These are phyloP conservation scores for Epinotia nisella DNA, from an alignment of 2,888 invertebrate species.

Conservation along the genomic window DNA sequence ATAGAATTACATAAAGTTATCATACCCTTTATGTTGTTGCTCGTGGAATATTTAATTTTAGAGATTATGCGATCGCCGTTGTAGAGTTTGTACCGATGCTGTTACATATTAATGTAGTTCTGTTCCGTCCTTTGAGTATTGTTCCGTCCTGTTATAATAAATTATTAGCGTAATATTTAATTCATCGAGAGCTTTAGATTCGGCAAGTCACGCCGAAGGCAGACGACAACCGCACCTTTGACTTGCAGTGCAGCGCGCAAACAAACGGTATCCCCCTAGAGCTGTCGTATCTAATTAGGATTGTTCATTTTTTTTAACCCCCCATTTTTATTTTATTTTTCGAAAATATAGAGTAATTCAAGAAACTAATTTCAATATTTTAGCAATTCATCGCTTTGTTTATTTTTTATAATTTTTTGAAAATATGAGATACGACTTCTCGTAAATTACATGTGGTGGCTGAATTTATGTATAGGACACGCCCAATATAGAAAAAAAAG, in stretches of 20 bases:
- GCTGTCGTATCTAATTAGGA: too few species aligned
- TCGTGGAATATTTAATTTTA: neutral
- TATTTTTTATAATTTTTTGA: too few species aligned
- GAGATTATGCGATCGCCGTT: neutral
- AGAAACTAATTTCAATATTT: too few species aligned
- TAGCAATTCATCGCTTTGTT: too few species aligned
- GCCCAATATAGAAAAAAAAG: too few species aligned
- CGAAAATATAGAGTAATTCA: too few species aligned
- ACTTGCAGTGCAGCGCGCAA: neutral
- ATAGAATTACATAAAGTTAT: neutral
- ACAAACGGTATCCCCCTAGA: neutral
- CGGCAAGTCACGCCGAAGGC: neutral
- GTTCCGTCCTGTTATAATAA: neutral
- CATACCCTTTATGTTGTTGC: neutral
- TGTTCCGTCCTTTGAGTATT: neutral
- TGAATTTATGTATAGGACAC: too few species aligned
- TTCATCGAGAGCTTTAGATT: too few species aligned
- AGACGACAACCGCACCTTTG: neutral
- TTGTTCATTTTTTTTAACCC: too few species aligned
- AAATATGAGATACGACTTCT: too few species aligned
- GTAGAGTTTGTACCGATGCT: neutral
- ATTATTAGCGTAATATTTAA: neutral
- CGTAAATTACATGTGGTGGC: too few species aligned
- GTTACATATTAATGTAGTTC: neutral
- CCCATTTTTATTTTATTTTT: too few species aligned